Evolutionary conservation across 1,140 invertebrate genomes (phyloP).

Genomic region (Triops longicaudatus): DNA sequence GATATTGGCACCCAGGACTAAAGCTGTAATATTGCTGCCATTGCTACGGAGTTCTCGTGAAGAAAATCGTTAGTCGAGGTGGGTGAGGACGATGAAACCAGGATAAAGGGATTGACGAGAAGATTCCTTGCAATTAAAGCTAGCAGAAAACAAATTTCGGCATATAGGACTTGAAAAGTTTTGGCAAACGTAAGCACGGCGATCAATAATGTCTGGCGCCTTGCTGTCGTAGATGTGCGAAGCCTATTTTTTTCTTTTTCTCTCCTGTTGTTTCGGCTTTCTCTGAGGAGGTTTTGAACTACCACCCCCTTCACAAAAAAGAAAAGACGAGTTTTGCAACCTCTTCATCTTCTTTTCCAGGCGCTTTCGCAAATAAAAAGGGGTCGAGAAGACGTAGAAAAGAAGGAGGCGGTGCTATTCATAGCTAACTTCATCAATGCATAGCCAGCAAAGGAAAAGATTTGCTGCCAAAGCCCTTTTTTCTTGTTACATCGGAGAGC

Average conservation of each 20-base stretch:
- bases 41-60: background rate
- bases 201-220: conserved; percentile 14
- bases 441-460: background rate
- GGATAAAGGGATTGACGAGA: background rate
- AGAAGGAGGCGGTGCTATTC: background rate
- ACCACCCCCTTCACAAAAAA: background rate
- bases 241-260: background rate
- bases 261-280: background rate
- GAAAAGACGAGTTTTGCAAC: background rate
- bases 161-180: background rate
- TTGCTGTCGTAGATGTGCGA: conserved; percentile 4
- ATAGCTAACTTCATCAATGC: background rate
- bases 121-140: background rate
- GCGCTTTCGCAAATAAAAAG: background rate
- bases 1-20: background rate
- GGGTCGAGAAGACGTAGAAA: background rate
- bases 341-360: background rate
- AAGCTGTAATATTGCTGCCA: background rate
- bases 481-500: background rate
- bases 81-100: background rate
- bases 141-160: background rate
- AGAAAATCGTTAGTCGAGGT: conserved; percentile 2
- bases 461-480: background rate
- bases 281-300: background rate
- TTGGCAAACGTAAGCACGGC: background rate